Evolutionary conservation across 2,113 vertebrate species (phyloP).

Genomic region (Aptenodytes forsteri): DNA sequence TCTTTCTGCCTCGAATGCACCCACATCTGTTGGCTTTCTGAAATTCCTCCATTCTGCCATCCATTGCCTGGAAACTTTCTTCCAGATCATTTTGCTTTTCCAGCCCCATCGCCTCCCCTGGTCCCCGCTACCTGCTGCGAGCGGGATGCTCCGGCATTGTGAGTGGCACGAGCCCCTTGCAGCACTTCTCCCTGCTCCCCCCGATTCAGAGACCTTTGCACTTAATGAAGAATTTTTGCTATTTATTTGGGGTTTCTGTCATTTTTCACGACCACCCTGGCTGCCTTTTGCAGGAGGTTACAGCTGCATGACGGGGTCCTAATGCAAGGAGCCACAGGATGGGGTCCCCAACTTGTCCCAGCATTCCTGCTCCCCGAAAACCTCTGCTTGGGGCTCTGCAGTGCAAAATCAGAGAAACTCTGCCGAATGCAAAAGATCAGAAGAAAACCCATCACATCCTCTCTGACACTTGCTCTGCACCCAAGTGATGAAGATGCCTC

Average conservation of each 20-base stretch:
- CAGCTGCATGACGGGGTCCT: background rate
- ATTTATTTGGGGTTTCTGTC: fast-evolving
- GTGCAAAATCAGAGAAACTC: background rate
- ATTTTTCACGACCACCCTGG: background rate
- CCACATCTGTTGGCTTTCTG: background rate
- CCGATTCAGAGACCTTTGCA: fast-evolving
- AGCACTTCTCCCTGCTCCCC: background rate
- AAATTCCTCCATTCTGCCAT: background rate
- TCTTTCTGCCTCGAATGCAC: background rate
- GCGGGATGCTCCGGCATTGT: background rate
- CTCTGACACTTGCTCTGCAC: background rate
- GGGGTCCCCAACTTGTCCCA: background rate
- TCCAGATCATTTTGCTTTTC: background rate
- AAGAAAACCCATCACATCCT: background rate
- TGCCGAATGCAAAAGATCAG: background rate
- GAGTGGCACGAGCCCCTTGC: background rate
- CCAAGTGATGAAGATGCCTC: background rate
- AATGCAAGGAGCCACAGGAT: background rate
- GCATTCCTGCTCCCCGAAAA: background rate
- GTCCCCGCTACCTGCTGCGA: fast-evolving
- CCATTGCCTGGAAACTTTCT: background rate
- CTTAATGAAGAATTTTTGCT: background rate
- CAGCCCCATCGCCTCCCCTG: fast-evolving
- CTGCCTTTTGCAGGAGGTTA: background rate
- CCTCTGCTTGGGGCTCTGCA: background rate